Evolutionary conservation across 2,113 vertebrate genomes (phyloP).

Genomic region (Carassius gibelio): DNA sequence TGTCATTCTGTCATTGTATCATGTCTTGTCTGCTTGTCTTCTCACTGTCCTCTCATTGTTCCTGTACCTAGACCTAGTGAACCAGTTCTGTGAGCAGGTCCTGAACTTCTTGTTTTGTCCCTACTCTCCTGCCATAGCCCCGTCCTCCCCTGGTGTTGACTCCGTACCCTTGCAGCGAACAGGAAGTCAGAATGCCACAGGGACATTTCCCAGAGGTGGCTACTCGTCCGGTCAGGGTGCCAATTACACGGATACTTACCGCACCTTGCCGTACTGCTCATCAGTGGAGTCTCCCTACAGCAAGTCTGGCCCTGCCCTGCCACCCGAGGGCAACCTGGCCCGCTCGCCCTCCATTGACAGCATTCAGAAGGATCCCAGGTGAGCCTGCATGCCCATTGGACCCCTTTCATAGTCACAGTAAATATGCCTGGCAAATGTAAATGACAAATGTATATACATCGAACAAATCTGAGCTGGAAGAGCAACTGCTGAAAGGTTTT

Average conservation of each 20-base stretch:
- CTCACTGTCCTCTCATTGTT: slow-evolving; percentile 40
- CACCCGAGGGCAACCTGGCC: slow-evolving; percentile 94
- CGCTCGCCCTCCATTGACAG: slow-evolving; percentile 98
- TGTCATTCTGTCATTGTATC: background rate
- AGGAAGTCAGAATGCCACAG: slow-evolving; percentile 87
- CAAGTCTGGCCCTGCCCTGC: slow-evolving; percentile 97
- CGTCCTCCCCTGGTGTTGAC: slow-evolving; percentile 99
- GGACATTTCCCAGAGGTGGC: slow-evolving; percentile 90
- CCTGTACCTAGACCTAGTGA: slow-evolving; percentile 83
- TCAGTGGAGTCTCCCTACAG: slow-evolving; percentile 98
- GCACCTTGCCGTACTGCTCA: slow-evolving; percentile 97
- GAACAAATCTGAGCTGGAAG: slow-evolving; percentile 10
- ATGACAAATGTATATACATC: background rate
- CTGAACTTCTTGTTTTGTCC: slow-evolving; percentile 99
- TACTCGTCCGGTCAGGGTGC: slow-evolving; percentile 87
- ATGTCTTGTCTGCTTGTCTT: slow-evolving; percentile 33
- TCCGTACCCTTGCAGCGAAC: slow-evolving; percentile 98
- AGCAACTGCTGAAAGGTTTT: background rate
- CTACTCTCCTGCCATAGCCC: slow-evolving; percentile 97
- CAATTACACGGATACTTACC: slow-evolving; percentile 93
- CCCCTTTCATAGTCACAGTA: too few species aligned
- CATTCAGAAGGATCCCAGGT: slow-evolving; percentile 99
- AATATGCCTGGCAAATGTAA: background rate
- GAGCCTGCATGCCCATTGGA: slow-evolving; percentile 56
- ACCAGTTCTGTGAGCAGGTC: slow-evolving; percentile 91